These are phyloP conservation scores for Rhagophthalmus giganteus DNA, from an alignment of 2,888 invertebrate species.

Conservation along the genomic window DNA sequence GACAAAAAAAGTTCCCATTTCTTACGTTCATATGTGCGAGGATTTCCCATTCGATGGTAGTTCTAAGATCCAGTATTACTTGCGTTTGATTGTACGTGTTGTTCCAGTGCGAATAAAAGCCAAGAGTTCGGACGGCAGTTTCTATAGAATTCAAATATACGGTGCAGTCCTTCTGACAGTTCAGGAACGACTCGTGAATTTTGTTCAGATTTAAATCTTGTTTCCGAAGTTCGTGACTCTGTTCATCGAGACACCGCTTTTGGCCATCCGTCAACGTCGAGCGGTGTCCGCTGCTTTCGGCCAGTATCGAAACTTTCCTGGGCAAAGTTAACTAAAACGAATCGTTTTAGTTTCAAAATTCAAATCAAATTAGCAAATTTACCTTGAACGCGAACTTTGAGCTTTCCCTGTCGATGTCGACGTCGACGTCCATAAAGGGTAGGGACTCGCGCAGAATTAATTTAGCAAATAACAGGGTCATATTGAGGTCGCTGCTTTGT, in stretches of 20 bases:
- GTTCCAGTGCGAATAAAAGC: conserved; percentile 22
- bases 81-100: conserved; percentile 13
- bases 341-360: conserved; percentile 19
- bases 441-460: conserved; percentile 36
- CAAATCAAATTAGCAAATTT: background rate
- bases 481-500: conserved; percentile 9
- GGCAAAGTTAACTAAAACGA: conserved; percentile 38
- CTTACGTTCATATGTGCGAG: conserved; percentile 35
- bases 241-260: conserved; percentile 35
- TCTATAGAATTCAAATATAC: conserved; percentile 36
- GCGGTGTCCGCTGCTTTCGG: conserved; percentile 29
- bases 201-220: conserved; percentile 33
- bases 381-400: conserved; percentile 36
- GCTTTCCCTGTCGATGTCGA: conserved; percentile 36
- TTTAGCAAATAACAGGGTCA: conserved; percentile 39
- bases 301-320: conserved; percentile 26
- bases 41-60: conserved; percentile 37
- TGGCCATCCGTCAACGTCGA: conserved; percentile 35
- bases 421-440: conserved; percentile 38
- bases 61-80: conserved; percentile 27
- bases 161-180: conserved; percentile 34
- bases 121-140: conserved; percentile 33
- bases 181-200: conserved; percentile 32
- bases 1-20: too few relatives aligned
- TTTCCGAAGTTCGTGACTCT: conserved; percentile 22